Percentiles rank a stretch among this genome's conserved stretches.
These are phyloP conservation scores for Odontamblyopus lacepedii DNA, from an alignment of 2,797 vertebrate genomes.

Conservation along the genomic window DNA sequence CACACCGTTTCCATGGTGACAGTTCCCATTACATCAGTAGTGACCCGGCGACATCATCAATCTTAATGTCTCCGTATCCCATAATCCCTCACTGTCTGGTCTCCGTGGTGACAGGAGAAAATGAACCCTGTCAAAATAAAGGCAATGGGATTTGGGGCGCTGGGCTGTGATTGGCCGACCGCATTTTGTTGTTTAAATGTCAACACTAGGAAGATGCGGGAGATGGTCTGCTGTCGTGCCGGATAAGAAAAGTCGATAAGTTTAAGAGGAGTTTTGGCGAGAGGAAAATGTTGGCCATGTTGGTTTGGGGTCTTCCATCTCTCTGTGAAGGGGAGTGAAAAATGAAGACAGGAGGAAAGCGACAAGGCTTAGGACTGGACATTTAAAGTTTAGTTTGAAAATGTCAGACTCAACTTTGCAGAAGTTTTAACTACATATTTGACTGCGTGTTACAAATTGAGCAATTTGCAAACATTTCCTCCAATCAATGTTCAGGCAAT, in stretches of 20 bases:
- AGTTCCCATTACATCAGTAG: slow-evolving; percentile 76
- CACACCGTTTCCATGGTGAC: slow-evolving; percentile 45
- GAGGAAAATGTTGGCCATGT: slow-evolving; percentile 5
- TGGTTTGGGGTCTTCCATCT: slow-evolving; percentile 8
- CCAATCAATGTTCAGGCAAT: no score
- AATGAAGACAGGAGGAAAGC: slow-evolving; percentile 27
- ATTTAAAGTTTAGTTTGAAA: slow-evolving; percentile 30
- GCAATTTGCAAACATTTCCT: no score
- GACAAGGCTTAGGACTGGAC: slow-evolving; percentile 42
- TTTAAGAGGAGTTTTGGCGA: background rate
- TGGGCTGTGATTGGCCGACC: slow-evolving; percentile 2
- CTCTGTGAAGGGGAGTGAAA: slow-evolving; percentile 19
- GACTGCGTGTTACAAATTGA: no score
- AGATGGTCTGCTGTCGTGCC: slow-evolving; percentile 1
- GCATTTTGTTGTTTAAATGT: slow-evolving; percentile 28
- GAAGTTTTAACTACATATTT: no score
- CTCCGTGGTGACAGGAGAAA: slow-evolving; percentile 71
- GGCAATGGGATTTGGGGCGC: slow-evolving; percentile 12
- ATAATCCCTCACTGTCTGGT: slow-evolving; percentile 72
- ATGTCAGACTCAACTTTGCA: slow-evolving; percentile 10
- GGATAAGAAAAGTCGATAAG: slow-evolving; percentile 8
- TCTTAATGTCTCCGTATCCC: slow-evolving; percentile 65
- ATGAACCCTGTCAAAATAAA: slow-evolving; percentile 56
- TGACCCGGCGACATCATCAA: slow-evolving; percentile 67
- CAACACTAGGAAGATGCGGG: background rate